Conservation (phyloP, 2,888 invertebrate genomes). For the Mellilla xanthometata region DNA sequence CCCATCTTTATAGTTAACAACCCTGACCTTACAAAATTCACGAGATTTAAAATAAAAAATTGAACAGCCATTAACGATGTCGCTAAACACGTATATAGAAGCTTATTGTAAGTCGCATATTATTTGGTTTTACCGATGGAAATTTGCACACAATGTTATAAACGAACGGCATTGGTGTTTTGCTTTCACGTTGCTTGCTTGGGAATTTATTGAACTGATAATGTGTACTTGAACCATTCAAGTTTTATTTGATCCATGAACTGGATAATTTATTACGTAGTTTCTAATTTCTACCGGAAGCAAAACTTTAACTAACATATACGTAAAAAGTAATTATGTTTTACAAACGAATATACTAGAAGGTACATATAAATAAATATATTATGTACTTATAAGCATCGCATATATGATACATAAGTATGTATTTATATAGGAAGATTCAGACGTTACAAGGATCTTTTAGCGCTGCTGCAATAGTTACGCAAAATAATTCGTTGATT, state of each 20-base stretch:
- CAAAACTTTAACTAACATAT: too few relatives aligned
- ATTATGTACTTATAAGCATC: too few relatives aligned
- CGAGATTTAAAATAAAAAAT: too few relatives aligned
- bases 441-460: not conserved
- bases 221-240: conserved; percentile 45
- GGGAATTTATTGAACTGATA: conserved; percentile 56
- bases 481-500: not conserved
- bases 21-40: too few relatives aligned
- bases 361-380: too few relatives aligned
- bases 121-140: conserved; percentile 64
- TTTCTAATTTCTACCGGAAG: conserved; percentile 17
- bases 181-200: conserved; percentile 55
- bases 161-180: conserved; percentile 61
- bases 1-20: not conserved
- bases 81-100: conserved; percentile 36
- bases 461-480: not conserved
- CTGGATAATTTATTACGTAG: conserved; percentile 10
- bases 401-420: too few relatives aligned
- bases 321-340: too few relatives aligned
- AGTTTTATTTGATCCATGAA: conserved; percentile 38
- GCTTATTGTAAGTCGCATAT: conserved; percentile 29
- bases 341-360: too few relatives aligned
- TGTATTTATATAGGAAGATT: too few relatives aligned
- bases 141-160: conserved; percentile 75
- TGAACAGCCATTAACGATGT: conserved; percentile 15